Percentiles rank a stretch among this genome's conserved stretches.
Evolutionary conservation across 1,140 invertebrate species (phyloP).

Genomic region (Charaxes varanes): DNA sequence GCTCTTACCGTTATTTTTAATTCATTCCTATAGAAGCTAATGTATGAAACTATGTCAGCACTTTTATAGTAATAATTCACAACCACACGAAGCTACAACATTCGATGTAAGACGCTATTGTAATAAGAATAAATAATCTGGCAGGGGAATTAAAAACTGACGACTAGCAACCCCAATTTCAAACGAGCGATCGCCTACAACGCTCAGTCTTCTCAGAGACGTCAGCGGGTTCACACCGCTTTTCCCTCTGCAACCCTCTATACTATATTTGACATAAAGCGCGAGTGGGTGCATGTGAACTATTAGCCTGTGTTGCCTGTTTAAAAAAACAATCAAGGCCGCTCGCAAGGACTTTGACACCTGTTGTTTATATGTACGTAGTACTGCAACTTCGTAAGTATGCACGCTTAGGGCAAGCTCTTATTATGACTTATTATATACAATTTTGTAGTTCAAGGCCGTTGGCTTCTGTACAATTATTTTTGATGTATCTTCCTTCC

Average conservation of each 20-base stretch:
- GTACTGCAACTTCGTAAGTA: conserved; percentile 6
- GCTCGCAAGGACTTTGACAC: conserved; percentile 4
- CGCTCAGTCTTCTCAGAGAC: conserved; percentile 50
- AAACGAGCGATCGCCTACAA: conserved; percentile 31
- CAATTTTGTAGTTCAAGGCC: conserved; percentile 16
- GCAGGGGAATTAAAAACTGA: conserved; percentile 9
- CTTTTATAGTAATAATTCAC: too few relatives aligned
- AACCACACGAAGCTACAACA: too few relatives aligned
- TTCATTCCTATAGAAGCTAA: too few relatives aligned
- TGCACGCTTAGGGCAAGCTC: conserved; percentile 6
- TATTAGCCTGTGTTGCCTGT: conserved; percentile 19
- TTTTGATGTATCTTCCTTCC: background rate
- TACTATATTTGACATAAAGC: conserved; percentile 34
- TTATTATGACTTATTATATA: conserved; percentile 8
- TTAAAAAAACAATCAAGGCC: conserved; percentile 8
- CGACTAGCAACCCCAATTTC: conserved; percentile 35
- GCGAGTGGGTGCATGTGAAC: conserved; percentile 54
- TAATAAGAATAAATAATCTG: conserved; percentile 8
- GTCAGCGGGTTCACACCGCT: conserved; percentile 31
- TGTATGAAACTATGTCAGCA: too few relatives aligned
- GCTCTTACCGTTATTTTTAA: too few relatives aligned
- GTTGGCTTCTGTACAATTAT: conserved; percentile 1
- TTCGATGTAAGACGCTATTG: too few relatives aligned
- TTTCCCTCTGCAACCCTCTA: conserved; percentile 20
- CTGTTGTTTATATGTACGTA: conserved; percentile 17